A percentile compares a stretch with the other conserved stretches of the same genome.
Evolutionary conservation across 1,140 invertebrate genomes (phyloP).

Genomic region (Delia radicum): DNA sequence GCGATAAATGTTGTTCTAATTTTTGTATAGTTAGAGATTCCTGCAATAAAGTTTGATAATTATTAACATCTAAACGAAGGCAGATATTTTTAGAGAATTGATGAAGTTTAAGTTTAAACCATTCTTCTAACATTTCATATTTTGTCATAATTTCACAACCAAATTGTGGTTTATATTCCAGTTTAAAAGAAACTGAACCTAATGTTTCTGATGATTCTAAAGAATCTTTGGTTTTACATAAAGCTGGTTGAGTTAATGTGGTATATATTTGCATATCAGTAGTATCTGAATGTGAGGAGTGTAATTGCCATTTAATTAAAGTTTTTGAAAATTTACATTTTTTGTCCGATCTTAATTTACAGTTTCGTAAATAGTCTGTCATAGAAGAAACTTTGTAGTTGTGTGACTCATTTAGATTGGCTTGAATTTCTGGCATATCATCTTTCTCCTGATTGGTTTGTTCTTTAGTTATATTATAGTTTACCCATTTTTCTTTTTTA

Average conservation of each 20-base stretch:
- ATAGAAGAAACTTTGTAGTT: neutral
- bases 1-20: conserved; percentile 37
- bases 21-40: conserved; percentile 31
- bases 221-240: too few species aligned
- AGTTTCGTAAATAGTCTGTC: conserved; percentile 28
- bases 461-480: neutral
- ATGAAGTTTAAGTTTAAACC: conserved; percentile 42
- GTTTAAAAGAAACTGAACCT: conserved; percentile 34
- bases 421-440: neutral
- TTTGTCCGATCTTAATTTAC: neutral
- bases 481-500: conserved; percentile 36
- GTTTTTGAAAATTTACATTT: neutral
- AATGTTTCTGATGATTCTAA: neutral
- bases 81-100: conserved; percentile 25
- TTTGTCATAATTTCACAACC: conserved; percentile 48
- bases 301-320: neutral
- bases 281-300: neutral
- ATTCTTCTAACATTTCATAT: conserved; percentile 42
- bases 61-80: conserved; percentile 31
- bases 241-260: too few species aligned
- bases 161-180: conserved; percentile 46
- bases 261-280: neutral
- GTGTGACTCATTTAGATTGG: neutral
- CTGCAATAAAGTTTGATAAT: conserved; percentile 37
- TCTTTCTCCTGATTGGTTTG: neutral